Conservation (phyloP, 2,888 invertebrate species). For the Marronus borbonicus region DNA sequence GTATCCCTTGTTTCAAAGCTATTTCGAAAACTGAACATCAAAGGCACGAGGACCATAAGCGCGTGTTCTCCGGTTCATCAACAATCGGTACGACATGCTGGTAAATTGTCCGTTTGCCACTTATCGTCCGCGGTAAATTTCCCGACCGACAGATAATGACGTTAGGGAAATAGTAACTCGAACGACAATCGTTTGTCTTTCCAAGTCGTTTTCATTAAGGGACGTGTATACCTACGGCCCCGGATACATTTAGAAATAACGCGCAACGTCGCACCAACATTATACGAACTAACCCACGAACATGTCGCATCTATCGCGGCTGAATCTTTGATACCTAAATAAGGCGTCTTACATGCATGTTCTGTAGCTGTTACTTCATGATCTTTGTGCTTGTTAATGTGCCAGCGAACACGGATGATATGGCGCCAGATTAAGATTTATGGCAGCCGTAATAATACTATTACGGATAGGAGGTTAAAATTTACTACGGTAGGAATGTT, state of each 20-base stretch:
- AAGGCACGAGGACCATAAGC: neutral
- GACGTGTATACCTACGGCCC: slow-evolving; percentile 16
- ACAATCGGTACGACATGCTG: slow-evolving; percentile 22
- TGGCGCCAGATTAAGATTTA: slow-evolving; percentile 1
- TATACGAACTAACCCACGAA: slow-evolving; percentile 1
- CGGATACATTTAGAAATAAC: neutral
- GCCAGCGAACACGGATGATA: neutral
- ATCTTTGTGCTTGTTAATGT: slow-evolving; percentile 23
- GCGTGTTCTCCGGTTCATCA: slow-evolving; percentile 8
- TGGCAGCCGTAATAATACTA: neutral
- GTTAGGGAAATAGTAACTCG: slow-evolving; percentile 31
- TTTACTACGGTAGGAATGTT: neutral
- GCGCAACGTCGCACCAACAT: slow-evolving; percentile 16
- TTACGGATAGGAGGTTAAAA: neutral
- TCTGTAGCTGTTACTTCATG: neutral
- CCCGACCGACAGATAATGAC: slow-evolving; percentile 33
- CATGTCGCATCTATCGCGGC: slow-evolving; percentile 22
- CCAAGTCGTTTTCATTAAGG: slow-evolving; percentile 17
- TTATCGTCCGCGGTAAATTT: slow-evolving; percentile 33
- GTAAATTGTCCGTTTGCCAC: slow-evolving; percentile 35
- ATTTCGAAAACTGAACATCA: slow-evolving; percentile 13
- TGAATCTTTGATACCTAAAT: slow-evolving; percentile 33
- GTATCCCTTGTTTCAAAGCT: neutral
- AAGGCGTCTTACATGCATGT: slow-evolving; percentile 31
- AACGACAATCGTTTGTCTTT: slow-evolving; percentile 30